These are phyloP conservation scores for Thalassaphorura encarpata DNA, from an alignment of 1,140 invertebrate species.

Conservation along the genomic window DNA sequence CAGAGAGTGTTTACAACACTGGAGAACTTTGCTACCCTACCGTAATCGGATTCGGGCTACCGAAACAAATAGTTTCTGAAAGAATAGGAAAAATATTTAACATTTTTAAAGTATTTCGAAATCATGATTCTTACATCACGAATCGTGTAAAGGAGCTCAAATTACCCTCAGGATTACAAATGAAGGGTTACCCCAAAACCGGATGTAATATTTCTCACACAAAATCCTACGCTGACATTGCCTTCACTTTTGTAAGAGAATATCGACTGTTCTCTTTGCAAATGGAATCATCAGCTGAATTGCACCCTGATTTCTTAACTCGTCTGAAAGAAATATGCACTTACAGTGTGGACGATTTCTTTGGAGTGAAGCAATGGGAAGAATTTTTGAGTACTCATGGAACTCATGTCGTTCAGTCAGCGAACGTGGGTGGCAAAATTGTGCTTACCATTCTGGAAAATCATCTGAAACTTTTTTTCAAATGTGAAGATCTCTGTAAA, in stretches of 20 bases:
- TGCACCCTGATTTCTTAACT: neutral
- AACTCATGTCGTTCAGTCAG: neutral
- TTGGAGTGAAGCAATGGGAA: neutral
- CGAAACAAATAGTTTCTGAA: neutral
- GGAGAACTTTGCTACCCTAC: neutral
- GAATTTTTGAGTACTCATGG: slow-evolving; percentile 1
- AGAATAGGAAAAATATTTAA: slow-evolving; percentile 6
- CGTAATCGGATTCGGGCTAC: slow-evolving; percentile 2
- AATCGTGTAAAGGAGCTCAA: neutral
- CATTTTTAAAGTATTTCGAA: neutral
- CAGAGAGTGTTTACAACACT: neutral
- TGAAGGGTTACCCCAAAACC: neutral
- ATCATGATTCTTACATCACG: too few relatives aligned
- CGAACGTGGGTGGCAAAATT: neutral
- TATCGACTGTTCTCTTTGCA: slow-evolving; percentile 1
- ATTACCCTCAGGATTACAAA: neutral
- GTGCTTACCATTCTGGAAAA: slow-evolving; percentile 1
- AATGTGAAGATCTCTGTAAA: neutral
- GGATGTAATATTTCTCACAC: slow-evolving; percentile 4
- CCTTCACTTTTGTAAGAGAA: slow-evolving; percentile 8
- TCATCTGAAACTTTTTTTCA: slow-evolving; percentile 4
- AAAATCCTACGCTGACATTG: slow-evolving; percentile 4
- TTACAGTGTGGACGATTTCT: neutral
- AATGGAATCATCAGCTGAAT: neutral
- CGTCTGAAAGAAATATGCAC: neutral